A percentile compares a stretch with the other conserved stretches of the same genome.
Evolutionary conservation across 2,113 vertebrate species (phyloP).

Genomic region (Tetrax tetrax): DNA sequence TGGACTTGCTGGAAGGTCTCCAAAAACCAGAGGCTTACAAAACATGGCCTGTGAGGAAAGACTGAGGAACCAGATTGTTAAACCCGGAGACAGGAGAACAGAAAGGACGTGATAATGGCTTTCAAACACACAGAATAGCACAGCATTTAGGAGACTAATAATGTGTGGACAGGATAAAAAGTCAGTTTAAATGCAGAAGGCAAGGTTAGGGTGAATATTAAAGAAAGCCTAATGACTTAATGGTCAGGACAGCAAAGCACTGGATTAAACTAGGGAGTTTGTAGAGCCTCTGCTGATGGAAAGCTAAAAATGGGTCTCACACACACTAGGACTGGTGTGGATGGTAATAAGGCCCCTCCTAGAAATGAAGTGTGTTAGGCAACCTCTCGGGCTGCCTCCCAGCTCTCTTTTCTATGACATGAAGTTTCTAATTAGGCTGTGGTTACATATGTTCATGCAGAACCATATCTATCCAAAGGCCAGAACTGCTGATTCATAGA

Average conservation of each 20-base stretch:
- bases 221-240: not conserved
- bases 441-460: not conserved
- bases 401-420: not conserved
- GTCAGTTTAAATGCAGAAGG: not conserved
- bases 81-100: not conserved
- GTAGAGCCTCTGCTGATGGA: not conserved
- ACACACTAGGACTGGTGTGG: accelerated
- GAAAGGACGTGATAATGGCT: not conserved
- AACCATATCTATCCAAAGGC: not conserved
- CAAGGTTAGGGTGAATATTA: not conserved
- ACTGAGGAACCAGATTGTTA: not conserved
- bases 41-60: not conserved
- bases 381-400: not conserved
- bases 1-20: not conserved
- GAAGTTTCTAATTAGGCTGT: not conserved
- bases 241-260: not conserved
- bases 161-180: not conserved
- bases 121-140: not conserved
- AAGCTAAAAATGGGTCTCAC: not conserved
- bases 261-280: not conserved
- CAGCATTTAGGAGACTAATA: not conserved
- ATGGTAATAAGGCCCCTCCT: not conserved
- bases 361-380: not conserved
- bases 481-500: not conserved
- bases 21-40: not conserved